Conservation (phyloP, 2,113 vertebrate genomes). For the Clupea harengus region DNA sequence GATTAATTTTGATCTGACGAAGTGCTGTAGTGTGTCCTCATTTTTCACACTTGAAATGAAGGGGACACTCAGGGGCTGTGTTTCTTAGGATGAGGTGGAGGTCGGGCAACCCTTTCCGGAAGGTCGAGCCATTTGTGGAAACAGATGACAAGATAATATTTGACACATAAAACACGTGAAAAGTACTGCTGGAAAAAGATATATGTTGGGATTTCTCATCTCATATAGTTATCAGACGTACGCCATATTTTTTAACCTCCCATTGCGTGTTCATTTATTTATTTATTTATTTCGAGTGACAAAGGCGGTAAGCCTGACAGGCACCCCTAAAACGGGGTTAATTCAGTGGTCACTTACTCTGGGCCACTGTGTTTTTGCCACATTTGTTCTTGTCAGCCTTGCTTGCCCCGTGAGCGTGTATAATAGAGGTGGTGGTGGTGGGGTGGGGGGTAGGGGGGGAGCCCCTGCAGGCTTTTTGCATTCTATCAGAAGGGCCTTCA, state of each 20-base stretch:
- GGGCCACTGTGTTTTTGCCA: conserved; percentile 21
- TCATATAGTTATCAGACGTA: background rate
- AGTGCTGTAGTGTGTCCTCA: background rate
- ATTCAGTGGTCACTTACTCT: conserved; percentile 8
- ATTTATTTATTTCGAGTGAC: conserved; percentile 9
- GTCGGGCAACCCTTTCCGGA: background rate
- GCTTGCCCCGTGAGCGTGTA: conserved; percentile 53
- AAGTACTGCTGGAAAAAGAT: background rate
- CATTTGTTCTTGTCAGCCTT: conserved; percentile 51
- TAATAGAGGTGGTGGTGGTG: conserved; percentile 39
- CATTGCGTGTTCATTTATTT: background rate
- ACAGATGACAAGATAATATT: background rate
- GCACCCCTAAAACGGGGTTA: conserved; percentile 6
- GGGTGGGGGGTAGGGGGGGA: conserved; percentile 35
- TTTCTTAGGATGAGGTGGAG: background rate
- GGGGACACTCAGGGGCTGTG: conserved; percentile 26
- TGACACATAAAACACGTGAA: background rate
- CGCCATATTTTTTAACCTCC: background rate
- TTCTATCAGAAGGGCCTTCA: conserved; percentile 64
- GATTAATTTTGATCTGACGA: background rate
- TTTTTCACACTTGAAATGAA: background rate
- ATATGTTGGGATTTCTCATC: background rate
- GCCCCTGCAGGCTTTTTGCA: conserved; percentile 44
- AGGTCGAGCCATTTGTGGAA: background rate
- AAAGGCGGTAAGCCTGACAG: background rate